Evolutionary conservation across 2,113 vertebrate species (phyloP), one percentile per base, ranked within the genome.

Genomic region (Lampris incognitus): DNA sequence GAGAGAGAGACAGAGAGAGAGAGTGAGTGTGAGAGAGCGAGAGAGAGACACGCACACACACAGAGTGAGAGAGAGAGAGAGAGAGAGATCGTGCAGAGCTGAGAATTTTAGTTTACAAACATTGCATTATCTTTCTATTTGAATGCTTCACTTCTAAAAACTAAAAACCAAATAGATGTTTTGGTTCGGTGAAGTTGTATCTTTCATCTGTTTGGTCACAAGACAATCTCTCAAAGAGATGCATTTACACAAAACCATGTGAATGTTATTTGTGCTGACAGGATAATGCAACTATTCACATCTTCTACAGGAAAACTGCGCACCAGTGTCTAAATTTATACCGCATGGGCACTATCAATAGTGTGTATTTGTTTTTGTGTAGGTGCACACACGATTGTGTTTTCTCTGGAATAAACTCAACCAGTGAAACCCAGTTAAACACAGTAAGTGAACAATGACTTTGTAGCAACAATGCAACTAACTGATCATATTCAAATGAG

Each of bases 231-330:
- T 77, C 68, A 85, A 81, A 84, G 65, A 87, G 55, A 49, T 2
- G 63, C 62, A 67, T 80, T 79, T 63, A 86, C 58, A 73, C 80
- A 66, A 38, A 58, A 85, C 50, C 80, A 78, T 74, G 77, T 82
- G 85, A 75, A 88, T 46, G 56, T 55, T 80, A 87, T 87, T 84
- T 82, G 41, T 63, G 48, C 56, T 56, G 38, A 81, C 9, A 70
- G 68, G 65, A 88, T 72, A 84, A 86, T 68, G 81, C 61, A 79
- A 66, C 69, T 77, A 84, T 83, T 88, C 85, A 89, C 74, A 78
- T 65, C 5, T 36, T 65, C 36, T 10, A 63, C 52, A 58, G 65
- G 72, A 38, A 67, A 75, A 77, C 67, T 60, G n/a, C 54, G 75
- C 79, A 65, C 60, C 69, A 72, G 10, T 70, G 39, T 46, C n/a